These are phyloP conservation scores for Pseudorhombus dupliciocellatus DNA, from an alignment of 2,113 vertebrate species.

Conservation along the genomic window DNA sequence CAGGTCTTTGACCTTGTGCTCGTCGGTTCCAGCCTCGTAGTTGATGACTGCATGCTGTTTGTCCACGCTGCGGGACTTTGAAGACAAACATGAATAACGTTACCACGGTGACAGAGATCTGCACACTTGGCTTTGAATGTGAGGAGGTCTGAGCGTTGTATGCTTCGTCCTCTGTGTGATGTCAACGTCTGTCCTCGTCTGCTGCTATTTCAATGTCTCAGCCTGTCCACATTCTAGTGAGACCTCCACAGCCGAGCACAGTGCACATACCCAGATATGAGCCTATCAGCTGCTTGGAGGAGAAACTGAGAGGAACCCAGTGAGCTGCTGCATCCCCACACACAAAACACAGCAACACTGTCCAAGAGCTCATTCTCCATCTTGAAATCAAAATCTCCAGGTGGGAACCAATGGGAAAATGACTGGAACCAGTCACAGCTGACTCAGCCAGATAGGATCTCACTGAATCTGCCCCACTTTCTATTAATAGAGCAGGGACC, in stretches of 20 bases:
- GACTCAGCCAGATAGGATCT: conserved; percentile 66
- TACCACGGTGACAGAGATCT: neutral
- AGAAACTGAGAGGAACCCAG: too few species aligned
- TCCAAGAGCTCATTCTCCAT: neutral
- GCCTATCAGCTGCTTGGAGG: conserved; percentile 32
- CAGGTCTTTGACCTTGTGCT: conserved; percentile 97
- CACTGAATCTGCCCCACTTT: conserved; percentile 80
- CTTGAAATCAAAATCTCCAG: neutral
- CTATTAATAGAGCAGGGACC: conserved; percentile 77
- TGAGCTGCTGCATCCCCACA: too few species aligned
- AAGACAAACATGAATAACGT: conserved; percentile 45
- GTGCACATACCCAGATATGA: conserved; percentile 4
- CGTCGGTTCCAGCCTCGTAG: conserved; percentile 89
- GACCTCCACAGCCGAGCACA: conserved; percentile 5
- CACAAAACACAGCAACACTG: too few species aligned
- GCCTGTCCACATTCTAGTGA: neutral
- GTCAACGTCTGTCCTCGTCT: conserved; percentile 22
- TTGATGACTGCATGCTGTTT: conserved; percentile 98
- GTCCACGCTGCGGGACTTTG: conserved; percentile 96
- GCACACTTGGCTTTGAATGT: too few species aligned
- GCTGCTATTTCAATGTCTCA: conserved; percentile 40
- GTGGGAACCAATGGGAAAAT: neutral
- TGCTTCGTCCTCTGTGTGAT: too few species aligned
- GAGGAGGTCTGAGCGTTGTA: conserved; percentile 12
- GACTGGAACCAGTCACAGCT: conserved; percentile 14